A percentile compares a stretch with the other conserved stretches of the same genome.
Conservation (phyloP, 2,113 vertebrate species). For the Varanus salvator region DNA sequence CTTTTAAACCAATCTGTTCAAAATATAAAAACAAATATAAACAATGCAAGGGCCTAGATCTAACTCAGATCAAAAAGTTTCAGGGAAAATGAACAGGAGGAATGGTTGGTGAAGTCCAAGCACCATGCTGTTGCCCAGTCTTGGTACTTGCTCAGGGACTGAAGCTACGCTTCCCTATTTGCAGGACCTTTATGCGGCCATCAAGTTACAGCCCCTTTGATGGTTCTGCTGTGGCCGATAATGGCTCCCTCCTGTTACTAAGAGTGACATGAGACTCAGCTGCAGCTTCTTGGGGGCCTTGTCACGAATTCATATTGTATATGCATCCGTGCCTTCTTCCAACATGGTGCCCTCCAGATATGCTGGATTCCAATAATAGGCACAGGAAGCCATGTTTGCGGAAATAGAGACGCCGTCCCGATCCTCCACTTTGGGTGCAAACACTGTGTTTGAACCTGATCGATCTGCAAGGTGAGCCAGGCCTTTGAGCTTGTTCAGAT, state of each 20-base stretch:
- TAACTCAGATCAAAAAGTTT: not conserved
- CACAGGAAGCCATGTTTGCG: too few relatives aligned
- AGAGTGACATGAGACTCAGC: not conserved
- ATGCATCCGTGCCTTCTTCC: too few relatives aligned
- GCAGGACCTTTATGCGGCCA: not conserved
- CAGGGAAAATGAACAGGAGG: too few relatives aligned
- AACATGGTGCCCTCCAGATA: too few relatives aligned
- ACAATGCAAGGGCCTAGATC: too few relatives aligned
- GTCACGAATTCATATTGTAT: not conserved
- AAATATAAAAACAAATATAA: too few relatives aligned
- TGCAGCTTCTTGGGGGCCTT: not conserved
- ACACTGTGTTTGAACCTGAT: not conserved
- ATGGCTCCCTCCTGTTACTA: not conserved
- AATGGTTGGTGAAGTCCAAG: not conserved
- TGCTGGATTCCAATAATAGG: too few relatives aligned
- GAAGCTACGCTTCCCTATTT: not conserved
- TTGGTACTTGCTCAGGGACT: not conserved
- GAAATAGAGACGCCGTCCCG: not conserved
- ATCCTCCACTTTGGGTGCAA: not conserved
- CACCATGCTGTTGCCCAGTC: not conserved
- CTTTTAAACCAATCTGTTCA: not conserved
- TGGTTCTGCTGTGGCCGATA: not conserved
- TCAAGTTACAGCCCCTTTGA: not conserved
- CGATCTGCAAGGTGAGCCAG: not conserved
- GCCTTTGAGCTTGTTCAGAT: not conserved